Percentiles rank a stretch among this genome's conserved stretches.
phyloP scores from a whole-genome alignment of 2,888 invertebrate species.

The Drosophila parthenogenetica region DNA sequence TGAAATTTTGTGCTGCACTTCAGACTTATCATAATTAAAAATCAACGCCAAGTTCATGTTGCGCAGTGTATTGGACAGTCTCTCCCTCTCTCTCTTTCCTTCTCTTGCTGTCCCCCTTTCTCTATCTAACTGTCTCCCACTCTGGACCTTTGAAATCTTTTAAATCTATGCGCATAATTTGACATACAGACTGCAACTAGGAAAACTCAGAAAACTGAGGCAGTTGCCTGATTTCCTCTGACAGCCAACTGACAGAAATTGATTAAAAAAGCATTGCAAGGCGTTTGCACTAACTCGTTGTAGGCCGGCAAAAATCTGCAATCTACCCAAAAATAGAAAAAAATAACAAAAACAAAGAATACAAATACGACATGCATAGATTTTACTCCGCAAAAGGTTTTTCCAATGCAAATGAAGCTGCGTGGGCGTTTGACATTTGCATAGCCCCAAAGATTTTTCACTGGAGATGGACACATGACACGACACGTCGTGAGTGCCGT shows the following conservation, averaged over 20 bases:
- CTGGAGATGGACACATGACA: constrained; percentile 37
- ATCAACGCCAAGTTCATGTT: constrained; percentile 68
- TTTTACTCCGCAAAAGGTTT: constrained; percentile 50
- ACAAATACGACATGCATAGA: constrained; percentile 39
- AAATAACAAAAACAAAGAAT: constrained; percentile 16
- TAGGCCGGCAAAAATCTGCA: constrained; percentile 40
- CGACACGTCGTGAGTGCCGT: constrained; percentile 10
- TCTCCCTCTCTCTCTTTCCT: constrained; percentile 9
- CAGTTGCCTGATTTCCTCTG: constrained; percentile 63
- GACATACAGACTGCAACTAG: constrained; percentile 28
- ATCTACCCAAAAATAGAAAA: constrained; percentile 17
- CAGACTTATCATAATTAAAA: constrained; percentile 74
- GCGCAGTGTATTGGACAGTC: constrained; percentile 51
- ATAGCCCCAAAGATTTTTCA: constrained; percentile 32
- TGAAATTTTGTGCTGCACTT: constrained; percentile 45
- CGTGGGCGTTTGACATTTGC: constrained; percentile 62
- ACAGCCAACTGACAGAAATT: constrained; percentile 78
- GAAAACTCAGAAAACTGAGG: constrained; percentile 19
- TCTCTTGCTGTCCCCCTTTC: background rate
- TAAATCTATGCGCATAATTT: constrained; percentile 78
- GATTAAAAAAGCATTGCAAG: constrained; percentile 69
- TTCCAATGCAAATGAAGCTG: constrained; percentile 74
- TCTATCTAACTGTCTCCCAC: background rate
- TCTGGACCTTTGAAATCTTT: constrained; percentile 47
- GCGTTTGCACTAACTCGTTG: constrained; percentile 39